Conservation (phyloP, 2,113 vertebrate species). For the Cyphomyrus discorhynchus region DNA sequence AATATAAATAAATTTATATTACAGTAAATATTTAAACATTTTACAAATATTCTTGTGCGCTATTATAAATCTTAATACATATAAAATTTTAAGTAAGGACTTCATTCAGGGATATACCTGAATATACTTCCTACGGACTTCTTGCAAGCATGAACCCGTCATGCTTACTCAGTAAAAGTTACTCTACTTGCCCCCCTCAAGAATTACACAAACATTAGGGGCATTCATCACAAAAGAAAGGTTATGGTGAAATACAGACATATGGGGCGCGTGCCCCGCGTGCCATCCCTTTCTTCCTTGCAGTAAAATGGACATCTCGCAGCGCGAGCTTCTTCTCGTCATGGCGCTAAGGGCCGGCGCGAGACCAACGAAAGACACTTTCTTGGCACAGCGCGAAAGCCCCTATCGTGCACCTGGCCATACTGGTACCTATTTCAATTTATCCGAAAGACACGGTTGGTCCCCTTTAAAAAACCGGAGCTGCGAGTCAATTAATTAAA, state of each 20-base stretch:
- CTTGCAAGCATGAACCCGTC: background rate
- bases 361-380: background rate
- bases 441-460: conserved; percentile 10
- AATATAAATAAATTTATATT: background rate
- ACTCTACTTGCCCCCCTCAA: background rate
- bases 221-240: background rate
- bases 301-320: background rate
- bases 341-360: background rate
- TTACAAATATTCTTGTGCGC: background rate
- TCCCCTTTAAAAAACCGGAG: conserved; percentile 41
- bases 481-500: conserved; percentile 50
- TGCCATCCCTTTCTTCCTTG: background rate
- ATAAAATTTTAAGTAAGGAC: background rate
- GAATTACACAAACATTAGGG: background rate
- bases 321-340: background rate
- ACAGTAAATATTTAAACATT: background rate
- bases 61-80: background rate
- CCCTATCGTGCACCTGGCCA: background rate
- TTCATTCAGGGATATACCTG: background rate
- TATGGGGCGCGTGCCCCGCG: background rate
- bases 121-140: background rate
- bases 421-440: background rate
- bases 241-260: background rate
- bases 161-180: background rate
- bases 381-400: background rate